A percentile compares a stretch with the other conserved stretches of the same genome.
These are phyloP conservation scores for Sinohyriopsis cumingii DNA, from an alignment of 2,888 invertebrate species.

Conservation along the genomic window DNA sequence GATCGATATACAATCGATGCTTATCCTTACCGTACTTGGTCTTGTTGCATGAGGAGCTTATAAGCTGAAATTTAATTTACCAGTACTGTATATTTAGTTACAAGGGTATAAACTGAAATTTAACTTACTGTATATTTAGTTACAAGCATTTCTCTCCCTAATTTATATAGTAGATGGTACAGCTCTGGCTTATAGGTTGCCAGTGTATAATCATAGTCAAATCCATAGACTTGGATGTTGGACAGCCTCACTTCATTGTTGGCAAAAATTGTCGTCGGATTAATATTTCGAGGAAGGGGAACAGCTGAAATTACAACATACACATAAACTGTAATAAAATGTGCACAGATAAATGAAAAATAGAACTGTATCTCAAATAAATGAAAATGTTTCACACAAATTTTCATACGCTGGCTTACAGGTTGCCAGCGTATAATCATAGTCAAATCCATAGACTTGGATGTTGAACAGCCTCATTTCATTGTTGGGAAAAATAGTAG, in stretches of 20 bases:
- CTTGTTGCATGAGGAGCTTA: too few species aligned
- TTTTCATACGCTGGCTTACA: conserved; percentile 84
- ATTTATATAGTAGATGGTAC: conserved; percentile 90
- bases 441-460: conserved; percentile 95
- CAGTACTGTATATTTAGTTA: conserved; percentile 92
- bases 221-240: conserved; percentile 93
- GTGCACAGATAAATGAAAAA: not conserved
- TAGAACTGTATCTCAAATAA: too few species aligned
- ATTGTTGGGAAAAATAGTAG: conserved; percentile 96
- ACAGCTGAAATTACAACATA: conserved; percentile 37
- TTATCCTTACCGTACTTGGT: too few species aligned
- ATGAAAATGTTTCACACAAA: too few species aligned
- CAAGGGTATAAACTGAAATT: conserved; percentile 72
- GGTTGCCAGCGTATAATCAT: conserved; percentile 97
- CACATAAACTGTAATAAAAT: not conserved
- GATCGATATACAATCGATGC: too few species aligned
- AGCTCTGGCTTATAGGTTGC: conserved; percentile 94
- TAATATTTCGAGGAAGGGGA: conserved; percentile 35
- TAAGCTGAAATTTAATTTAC: conserved; percentile 67
- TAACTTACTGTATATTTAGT: conserved; percentile 86
- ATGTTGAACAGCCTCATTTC: conserved; percentile 93
- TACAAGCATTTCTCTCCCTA: conserved; percentile 89
- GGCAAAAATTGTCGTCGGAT: conserved; percentile 91
- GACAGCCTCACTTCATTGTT: conserved; percentile 95
- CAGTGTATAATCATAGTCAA: conserved; percentile 98